Percentiles rank a stretch among this genome's conserved stretches.
Conservation (phyloP, 1,140 invertebrate species). For the Lepidostoma basale region DNA sequence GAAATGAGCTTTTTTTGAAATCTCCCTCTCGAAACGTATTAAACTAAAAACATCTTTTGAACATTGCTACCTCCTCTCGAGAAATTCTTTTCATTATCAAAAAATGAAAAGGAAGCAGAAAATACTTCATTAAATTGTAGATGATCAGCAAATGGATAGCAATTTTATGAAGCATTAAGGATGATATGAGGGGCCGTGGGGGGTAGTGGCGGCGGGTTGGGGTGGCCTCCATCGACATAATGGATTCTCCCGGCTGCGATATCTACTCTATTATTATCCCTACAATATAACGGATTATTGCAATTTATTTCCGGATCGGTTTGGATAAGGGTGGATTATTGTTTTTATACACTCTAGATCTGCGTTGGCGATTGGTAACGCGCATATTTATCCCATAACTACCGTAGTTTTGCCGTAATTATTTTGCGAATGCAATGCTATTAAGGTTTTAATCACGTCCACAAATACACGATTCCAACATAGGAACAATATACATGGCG, state of each 20-base stretch:
- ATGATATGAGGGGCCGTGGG: conserved; percentile 16
- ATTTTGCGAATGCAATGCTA: too few species aligned
- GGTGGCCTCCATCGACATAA: conserved; percentile 13
- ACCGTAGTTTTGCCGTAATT: too few species aligned
- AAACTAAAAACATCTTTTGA: neutral
- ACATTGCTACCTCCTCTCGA: neutral
- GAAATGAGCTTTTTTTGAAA: neutral
- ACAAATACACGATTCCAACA: too few species aligned
- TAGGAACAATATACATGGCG: too few species aligned
- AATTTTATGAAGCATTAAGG: conserved; percentile 29
- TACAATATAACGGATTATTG: conserved; percentile 47
- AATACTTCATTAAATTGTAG: conserved; percentile 29
- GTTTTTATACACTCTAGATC: conserved; percentile 39
- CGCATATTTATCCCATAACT: neutral
- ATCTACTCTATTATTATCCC: conserved; percentile 43
- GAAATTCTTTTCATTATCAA: conserved; percentile 4
- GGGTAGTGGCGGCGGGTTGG: too few species aligned
- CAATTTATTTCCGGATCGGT: conserved; percentile 45
- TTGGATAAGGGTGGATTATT: conserved; percentile 36
- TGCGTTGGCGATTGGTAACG: neutral
- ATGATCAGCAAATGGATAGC: conserved; percentile 30
- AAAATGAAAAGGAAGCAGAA: conserved; percentile 20
- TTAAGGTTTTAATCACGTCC: too few species aligned
- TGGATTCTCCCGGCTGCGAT: conserved; percentile 39
- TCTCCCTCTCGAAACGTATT: neutral